A percentile compares a stretch with the other conserved stretches of the same genome.
Evolutionary conservation across 2,113 vertebrate species (phyloP).

Genomic region (Uria lomvia): DNA sequence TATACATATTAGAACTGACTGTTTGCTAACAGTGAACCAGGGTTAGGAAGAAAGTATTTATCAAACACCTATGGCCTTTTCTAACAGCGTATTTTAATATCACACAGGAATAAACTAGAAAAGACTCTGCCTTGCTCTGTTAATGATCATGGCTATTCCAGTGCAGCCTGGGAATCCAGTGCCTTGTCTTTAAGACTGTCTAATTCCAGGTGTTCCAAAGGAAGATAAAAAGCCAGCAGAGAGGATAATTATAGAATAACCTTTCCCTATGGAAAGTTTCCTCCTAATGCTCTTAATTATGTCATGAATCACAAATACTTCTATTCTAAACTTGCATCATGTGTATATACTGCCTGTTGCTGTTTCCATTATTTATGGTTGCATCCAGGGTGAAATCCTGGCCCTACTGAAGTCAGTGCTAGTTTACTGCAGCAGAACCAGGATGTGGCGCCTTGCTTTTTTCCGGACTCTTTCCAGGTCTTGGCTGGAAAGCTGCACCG

Average conservation of each 20-base stretch:
- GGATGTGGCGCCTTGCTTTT: not conserved
- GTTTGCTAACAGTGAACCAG: not conserved
- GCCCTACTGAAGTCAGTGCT: not conserved
- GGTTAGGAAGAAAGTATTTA: not conserved
- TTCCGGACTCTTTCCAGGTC: not conserved
- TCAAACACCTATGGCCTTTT: not conserved
- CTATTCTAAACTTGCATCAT: not conserved
- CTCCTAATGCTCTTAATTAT: not conserved
- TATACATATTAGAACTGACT: accelerated
- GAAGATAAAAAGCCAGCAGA: not conserved
- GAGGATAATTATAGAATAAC: not conserved
- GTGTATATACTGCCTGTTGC: not conserved
- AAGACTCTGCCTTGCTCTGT: not conserved
- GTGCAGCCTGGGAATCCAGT: not conserved
- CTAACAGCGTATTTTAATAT: not conserved
- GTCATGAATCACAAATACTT: not conserved
- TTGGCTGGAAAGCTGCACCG: not conserved
- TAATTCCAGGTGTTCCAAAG: not conserved
- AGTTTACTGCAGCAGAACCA: not conserved
- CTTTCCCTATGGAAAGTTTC: not conserved
- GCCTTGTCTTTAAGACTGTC: not conserved
- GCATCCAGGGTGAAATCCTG: not conserved
- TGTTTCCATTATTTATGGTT: not conserved
- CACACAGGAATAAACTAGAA: not conserved
- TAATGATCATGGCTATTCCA: not conserved